Base-by-base conservation (phyloP, 1,140 invertebrate genomes). In the Piezodorus guildinii region DNA sequence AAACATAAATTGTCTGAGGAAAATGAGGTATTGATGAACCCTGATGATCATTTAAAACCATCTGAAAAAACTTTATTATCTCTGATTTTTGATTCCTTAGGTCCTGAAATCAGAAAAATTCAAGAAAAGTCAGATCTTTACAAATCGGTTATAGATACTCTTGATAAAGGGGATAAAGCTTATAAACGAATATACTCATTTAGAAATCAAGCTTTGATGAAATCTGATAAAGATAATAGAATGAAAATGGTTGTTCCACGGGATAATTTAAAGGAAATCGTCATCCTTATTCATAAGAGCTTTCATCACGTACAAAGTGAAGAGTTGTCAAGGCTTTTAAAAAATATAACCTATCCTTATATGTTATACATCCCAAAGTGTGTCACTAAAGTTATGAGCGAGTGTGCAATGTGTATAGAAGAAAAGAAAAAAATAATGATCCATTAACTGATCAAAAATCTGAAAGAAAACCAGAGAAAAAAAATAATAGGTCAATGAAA, bases 91-190 rank as follows among this genome's bases (percentile, higher is more conserved):
- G n/a, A 49, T 49, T 6, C 46, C 3, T 6, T 56, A 9, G 23
- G 52, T 15, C 52, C 52, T 15, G 52, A 56, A 21, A 23, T 56
- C 15, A 21, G 52, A 25, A 25, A 21, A 56, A 56, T 56, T 56
- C 52, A 56, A 56, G 52, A 56, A 56, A 56, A 56, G 27, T 56
- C 52, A 4, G 14, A 23, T 23, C 52, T 56, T 4, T 23, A 56
- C 23, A 56, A 56, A 16, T 16, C 19, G 10, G 27, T 56, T 25
- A 56, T 56, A 9, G 21, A 27, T 21, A 17, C 23, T 56, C 17
- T 56, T 4, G 52, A 56, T 8, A 56, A 56, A 25, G 23, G 23
- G 27, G 52, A 56, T 21, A 19, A 21, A 16, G 23, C 52, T 25
- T 56, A 56, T 15, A 56, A 25, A n/a, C 17, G 52, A 23, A 17